phyloP scores from a whole-genome alignment of 1,140 invertebrate genomes.

The Drosophila ananassae region DNA sequence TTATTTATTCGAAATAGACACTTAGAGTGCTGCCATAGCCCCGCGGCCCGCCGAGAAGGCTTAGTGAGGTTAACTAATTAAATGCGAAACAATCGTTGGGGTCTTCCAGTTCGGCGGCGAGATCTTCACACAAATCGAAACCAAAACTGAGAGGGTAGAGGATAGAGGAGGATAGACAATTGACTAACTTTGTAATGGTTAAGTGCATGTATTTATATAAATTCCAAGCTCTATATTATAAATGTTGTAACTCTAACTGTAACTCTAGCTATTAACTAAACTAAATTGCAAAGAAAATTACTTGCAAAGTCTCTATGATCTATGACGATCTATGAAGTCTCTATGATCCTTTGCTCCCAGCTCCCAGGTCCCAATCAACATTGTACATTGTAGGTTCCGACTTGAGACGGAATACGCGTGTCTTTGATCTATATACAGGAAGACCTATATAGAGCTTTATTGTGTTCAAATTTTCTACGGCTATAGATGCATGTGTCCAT shows the following conservation, averaged over 20 bases:
- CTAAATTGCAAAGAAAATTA: constrained; percentile 4
- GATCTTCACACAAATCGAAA: constrained; percentile 2
- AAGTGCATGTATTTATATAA: constrained; percentile 41
- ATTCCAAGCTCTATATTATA: constrained; percentile 37
- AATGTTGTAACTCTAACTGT: constrained; percentile 21
- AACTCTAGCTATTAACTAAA: constrained; percentile 22
- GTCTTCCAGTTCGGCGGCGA: constrained; percentile 44
- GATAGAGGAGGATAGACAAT: constrained; percentile 23
- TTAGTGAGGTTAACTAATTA: constrained; percentile 10
- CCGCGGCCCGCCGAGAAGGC: background rate
- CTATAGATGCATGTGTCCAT: constrained; percentile 28
- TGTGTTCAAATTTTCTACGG: constrained; percentile 68
- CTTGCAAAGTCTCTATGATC: background rate
- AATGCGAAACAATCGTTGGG: constrained; percentile 67
- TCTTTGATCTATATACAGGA: constrained; percentile 36
- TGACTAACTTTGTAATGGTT: constrained; percentile 31
- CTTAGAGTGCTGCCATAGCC: constrained; percentile 3
- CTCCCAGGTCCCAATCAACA: background rate
- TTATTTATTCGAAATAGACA: too few species aligned
- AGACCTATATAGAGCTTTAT: constrained; percentile 74
- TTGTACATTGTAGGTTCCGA: background rate
- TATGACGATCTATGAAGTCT: too few species aligned
- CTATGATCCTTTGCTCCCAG: too few species aligned
- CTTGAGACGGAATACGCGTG: background rate
- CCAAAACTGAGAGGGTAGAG: constrained; percentile 11